These are phyloP conservation scores for Ernsta delagoae DNA, from an alignment of 2,888 invertebrate genomes.

Conservation along the genomic window DNA sequence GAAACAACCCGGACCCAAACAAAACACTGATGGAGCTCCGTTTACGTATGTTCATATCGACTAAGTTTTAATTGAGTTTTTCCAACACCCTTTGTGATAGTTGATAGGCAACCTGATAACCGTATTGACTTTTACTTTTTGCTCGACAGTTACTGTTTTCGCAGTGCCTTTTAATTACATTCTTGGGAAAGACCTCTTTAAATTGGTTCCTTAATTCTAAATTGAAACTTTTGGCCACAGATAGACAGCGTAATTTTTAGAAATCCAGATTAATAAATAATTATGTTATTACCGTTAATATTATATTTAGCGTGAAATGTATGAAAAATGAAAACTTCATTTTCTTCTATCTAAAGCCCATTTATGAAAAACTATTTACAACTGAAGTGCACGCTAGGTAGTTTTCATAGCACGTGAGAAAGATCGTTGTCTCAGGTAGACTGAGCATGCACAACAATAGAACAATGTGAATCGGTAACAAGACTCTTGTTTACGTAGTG, in stretches of 20 bases:
- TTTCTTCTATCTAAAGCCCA: not conserved
- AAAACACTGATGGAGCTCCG: conserved; percentile 20
- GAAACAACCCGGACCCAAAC: conserved; percentile 12
- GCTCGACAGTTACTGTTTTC: not conserved
- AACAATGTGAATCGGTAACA: conserved; percentile 37
- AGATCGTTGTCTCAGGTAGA: conserved; percentile 32
- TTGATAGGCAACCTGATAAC: conserved; percentile 20
- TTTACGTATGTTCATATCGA: conserved; percentile 26
- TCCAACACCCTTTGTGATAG: conserved; percentile 16
- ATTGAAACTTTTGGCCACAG: not conserved
- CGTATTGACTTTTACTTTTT: conserved; percentile 6
- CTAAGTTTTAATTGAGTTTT: conserved; percentile 36
- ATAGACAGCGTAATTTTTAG: not conserved
- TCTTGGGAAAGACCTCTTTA: not conserved
- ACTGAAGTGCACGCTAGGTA: not conserved
- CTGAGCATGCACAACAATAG: conserved; percentile 24
- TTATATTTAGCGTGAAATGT: too few relatives aligned
- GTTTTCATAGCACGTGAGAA: conserved; percentile 11
- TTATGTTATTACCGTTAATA: too few relatives aligned
- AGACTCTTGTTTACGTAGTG: conserved; percentile 33
- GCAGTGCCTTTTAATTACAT: not conserved
- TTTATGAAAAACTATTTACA: not conserved
- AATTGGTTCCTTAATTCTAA: not conserved
- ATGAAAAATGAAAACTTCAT: too few relatives aligned
- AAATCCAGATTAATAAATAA: not conserved